Evolutionary conservation across 2,888 invertebrate genomes (phyloP), one percentile per base, ranked within the genome.

Genomic region (Taenaris catops): DNA sequence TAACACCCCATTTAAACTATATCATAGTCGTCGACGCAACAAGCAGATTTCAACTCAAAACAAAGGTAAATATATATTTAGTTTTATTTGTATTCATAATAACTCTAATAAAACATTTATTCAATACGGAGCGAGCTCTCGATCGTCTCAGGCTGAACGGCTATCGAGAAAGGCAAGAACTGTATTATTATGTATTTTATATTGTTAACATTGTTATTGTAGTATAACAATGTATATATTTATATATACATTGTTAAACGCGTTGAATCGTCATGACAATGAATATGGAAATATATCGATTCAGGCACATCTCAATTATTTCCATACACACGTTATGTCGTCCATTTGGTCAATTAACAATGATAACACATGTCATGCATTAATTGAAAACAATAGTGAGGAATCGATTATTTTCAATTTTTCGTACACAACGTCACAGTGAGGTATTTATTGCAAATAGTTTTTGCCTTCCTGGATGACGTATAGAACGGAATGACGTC

Each of bases 21-120:
- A 65, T 66, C 63, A 69, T 69, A 71, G 58, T 60, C 61, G 66
- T 69, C 51, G 68, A 72, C 62, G 70, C 72, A 84, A 81, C 79
- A 84, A 83, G 84, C 83, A 71, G 72, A 66, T 65, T 54, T 68
- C 56, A 81, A 80, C 75, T 76, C 54, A 80, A 52, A 84, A 84
- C 81, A 73, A 67, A 69, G 75, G 81, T 83, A 83, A 83, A 83
- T 83, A 83, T 67, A 72, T 64, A n/a, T n/a, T n/a, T n/a, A 62
- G 63, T 67, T 67, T 53, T 58, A 65, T 71, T 66, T 71, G 63
- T 74, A 67, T 67, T 72, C 68, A 74, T 78, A 78, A 59, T 69
- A 17, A 6, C 16, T 64, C 75, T 83, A 81, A 72, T 76, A 81
- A 78, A 83, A 78, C 75, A 76, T 79, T 80, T 74, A 74, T 63